phyloP scores from a whole-genome alignment of 2,113 vertebrate genomes.

The Symphodus melops region DNA sequence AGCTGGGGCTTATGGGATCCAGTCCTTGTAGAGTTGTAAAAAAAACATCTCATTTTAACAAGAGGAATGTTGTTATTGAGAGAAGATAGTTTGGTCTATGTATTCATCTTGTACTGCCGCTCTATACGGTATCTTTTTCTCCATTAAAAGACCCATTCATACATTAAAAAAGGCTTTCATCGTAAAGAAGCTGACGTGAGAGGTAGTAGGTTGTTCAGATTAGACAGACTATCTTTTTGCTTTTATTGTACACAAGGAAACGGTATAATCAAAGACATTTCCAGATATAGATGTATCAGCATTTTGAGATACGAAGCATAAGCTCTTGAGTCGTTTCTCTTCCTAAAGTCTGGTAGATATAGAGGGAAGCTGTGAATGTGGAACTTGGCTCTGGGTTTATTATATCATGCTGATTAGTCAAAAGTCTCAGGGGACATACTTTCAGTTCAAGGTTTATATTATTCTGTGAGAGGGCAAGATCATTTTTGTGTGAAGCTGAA shows the following conservation, averaged over 20 bases:
- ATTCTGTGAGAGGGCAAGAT: neutral
- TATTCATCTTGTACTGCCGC: conserved; percentile 10
- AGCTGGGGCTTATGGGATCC: conserved; percentile 30
- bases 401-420: conserved; percentile 28
- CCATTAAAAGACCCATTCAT: neutral
- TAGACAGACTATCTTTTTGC: conserved; percentile 6
- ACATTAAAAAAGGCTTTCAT: neutral
- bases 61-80: conserved; percentile 26
- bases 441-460: conserved; percentile 11
- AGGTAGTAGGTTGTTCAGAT: neutral
- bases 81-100: neutral
- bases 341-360: conserved; percentile 40
- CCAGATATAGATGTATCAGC: conserved; percentile 14
- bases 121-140: neutral
- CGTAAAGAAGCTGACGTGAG: conserved; percentile 4
- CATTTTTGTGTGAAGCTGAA: conserved; percentile 8
- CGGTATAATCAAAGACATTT: conserved; percentile 20
- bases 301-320: neutral
- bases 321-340: conserved; percentile 6
- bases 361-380: conserved; percentile 34
- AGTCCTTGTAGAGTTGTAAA: conserved; percentile 18
- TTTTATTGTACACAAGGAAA: neutral
- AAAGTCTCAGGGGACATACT: conserved; percentile 20
- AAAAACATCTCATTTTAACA: conserved; percentile 44
- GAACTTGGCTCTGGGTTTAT: conserved; percentile 1